Base-by-base conservation (phyloP, 2,888 invertebrate genomes). In the Coleophora deauratella region DNA sequence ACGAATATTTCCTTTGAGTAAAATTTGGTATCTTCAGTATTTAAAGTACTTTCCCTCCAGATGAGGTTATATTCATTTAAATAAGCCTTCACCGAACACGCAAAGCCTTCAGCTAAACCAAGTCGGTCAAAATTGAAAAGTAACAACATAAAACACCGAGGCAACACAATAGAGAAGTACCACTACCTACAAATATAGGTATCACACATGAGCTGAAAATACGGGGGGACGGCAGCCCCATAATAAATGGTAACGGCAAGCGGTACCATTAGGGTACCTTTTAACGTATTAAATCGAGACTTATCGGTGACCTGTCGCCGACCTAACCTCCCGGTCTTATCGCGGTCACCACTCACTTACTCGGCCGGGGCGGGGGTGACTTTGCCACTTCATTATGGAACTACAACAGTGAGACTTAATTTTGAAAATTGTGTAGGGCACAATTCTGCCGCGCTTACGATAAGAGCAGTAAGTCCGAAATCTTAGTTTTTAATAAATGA, bases 271-370 rank as follows among this genome's bases (percentile, higher is more conserved):
- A 80, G 66, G 75, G 73, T 72, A 79, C 82, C 82, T 84, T 85
- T 85, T 81, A 80, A 80, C 73, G 79, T 81, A 80, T 78, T 82
- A 82, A 81, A 80, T 78, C 72, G 74, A 59, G 66, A 74, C 71
- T 79, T 79, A 78, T 77, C 75, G 68, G 60, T 64, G 62, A 61
- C 66, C 72, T 72, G 74, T 72, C 73, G 68, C 47, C 72, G 59
- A 62, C 50, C 66, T 74, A 67, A 72, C 75, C 75, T 68, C 13
- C 60, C 69, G 62, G 59, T 51, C 66, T 73, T 74, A 73, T 75
- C 71, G 54, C 49, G 57, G 67, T 65, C 62, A 68, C 76, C 80
- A 80, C 78, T 81, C 76, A 69, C 71, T 72, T 66, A 47, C 43
- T 35, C 33, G 27, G 33, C 33, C 36, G 32, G 37, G 11, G 27